A percentile compares a stretch with the other conserved stretches of the same genome.
Evolutionary conservation across 2,888 invertebrate species (phyloP).

Genomic region (Pristionchus fissidentatus): DNA sequence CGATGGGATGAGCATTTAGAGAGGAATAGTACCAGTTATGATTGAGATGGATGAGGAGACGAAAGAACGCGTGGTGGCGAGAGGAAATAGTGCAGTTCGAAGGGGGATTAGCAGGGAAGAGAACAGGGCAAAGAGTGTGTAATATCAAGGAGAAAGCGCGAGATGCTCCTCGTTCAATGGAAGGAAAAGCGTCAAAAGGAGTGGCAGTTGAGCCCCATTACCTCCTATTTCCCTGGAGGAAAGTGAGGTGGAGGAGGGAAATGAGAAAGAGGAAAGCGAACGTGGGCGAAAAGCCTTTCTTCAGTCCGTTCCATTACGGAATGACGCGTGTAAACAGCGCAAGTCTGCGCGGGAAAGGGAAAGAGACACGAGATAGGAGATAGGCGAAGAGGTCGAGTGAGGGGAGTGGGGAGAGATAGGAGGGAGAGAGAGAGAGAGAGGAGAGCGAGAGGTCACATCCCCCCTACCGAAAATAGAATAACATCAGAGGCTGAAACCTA

Average conservation of each 20-base stretch:
- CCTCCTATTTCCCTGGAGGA: not conserved
- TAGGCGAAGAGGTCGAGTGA: not conserved
- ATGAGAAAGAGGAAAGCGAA: not conserved
- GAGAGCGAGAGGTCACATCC: not conserved
- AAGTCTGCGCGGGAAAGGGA: not conserved
- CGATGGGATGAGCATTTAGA: not conserved
- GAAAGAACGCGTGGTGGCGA: conserved; percentile 4
- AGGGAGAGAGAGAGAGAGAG: not conserved
- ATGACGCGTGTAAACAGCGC: conserved; percentile 36
- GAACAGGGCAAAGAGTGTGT: not conserved
- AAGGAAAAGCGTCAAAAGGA: not conserved
- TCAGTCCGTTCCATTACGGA: conserved; percentile 26
- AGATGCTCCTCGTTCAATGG: not conserved
- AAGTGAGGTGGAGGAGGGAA: not conserved
- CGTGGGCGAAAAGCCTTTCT: conserved; percentile 2
- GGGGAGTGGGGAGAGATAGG: not conserved
- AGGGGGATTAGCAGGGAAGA: conserved; percentile 1
- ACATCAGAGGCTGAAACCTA: not conserved
- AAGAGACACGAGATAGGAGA: conserved; percentile 21
- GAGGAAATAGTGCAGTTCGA: not conserved
- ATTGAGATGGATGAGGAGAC: not conserved
- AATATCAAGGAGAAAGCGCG: not conserved
- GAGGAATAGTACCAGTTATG: not conserved
- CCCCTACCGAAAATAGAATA: too few relatives aligned
- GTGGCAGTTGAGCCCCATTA: conserved; percentile 18